These are phyloP conservation scores for Latheticus oryzae DNA, from an alignment of 2,888 invertebrate genomes.

Conservation along the genomic window DNA sequence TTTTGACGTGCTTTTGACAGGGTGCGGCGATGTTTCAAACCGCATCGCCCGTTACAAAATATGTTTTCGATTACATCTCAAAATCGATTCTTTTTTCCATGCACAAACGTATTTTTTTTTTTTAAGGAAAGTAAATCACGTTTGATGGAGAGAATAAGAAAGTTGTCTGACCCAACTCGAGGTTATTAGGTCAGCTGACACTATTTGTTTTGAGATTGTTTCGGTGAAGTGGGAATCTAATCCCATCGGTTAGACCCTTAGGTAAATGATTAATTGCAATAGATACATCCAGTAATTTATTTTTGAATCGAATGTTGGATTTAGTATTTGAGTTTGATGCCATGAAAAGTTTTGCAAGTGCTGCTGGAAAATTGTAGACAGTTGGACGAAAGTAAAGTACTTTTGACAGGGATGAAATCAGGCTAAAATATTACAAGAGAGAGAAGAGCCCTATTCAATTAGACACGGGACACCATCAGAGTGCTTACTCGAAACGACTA, in stretches of 20 bases:
- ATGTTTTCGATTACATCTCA: constrained; percentile 41
- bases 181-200: constrained; percentile 23
- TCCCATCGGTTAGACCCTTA: background rate
- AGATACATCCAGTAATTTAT: too few species aligned
- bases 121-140: constrained; percentile 19
- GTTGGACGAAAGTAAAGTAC: too few species aligned
- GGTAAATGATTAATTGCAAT: constrained; percentile 1
- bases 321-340: too few species aligned
- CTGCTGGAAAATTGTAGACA: too few species aligned
- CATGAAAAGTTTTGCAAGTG: too few species aligned
- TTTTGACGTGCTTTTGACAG: constrained; percentile 40
- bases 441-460: too few species aligned
- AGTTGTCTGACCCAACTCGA: constrained; percentile 23
- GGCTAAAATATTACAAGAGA: too few species aligned
- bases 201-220: constrained; percentile 24
- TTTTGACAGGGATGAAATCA: too few species aligned
- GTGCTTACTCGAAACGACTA: too few species aligned
- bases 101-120: constrained; percentile 31
- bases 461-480: too few species aligned
- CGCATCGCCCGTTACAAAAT: constrained; percentile 39
- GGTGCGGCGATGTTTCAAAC: constrained; percentile 33
- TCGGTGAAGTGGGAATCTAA: constrained; percentile 7
- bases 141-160: too few species aligned
- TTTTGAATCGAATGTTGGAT: too few species aligned
- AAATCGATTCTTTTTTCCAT: constrained; percentile 32